A percentile compares a stretch with the other conserved stretches of the same genome.
These are phyloP conservation scores for Notoglanidium macrostoma DNA, from an alignment of 2,797 vertebrate genomes.

Conservation along the genomic window DNA sequence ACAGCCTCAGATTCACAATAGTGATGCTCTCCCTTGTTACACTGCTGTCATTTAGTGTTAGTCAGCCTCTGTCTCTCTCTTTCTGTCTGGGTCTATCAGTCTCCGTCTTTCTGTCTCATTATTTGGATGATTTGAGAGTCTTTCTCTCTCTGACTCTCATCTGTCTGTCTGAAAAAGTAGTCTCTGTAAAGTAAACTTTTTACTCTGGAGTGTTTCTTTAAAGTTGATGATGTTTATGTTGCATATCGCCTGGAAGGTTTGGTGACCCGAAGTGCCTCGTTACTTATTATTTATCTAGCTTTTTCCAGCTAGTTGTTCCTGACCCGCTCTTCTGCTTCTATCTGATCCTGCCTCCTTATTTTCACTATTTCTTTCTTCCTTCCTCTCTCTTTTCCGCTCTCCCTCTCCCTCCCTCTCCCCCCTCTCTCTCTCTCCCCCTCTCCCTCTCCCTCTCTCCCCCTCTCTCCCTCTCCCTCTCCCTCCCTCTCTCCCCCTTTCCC, in stretches of 20 bases:
- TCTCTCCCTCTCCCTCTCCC: too few relatives aligned
- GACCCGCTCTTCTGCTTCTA: not conserved
- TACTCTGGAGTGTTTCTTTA: not conserved
- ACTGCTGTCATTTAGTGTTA: not conserved
- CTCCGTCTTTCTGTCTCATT: not conserved
- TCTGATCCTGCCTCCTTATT: not conserved
- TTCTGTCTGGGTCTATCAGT: not conserved
- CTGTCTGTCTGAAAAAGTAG: not conserved
- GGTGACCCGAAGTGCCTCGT: not conserved
- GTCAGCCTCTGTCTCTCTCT: not conserved
- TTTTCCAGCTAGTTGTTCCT: not conserved
- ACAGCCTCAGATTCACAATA: not conserved
- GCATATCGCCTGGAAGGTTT: too few relatives aligned
- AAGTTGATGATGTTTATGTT: conserved; percentile 1
- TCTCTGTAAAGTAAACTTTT: not conserved
- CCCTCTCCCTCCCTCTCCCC: too few relatives aligned
- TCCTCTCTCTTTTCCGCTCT: too few relatives aligned
- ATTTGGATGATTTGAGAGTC: not conserved
- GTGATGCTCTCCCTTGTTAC: not conserved
- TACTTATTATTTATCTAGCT: not conserved
- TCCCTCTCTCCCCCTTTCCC: too few relatives aligned
- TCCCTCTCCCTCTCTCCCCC: too few relatives aligned
- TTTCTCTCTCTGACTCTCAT: not conserved
- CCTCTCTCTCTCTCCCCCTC: too few relatives aligned
- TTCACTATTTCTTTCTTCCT: not conserved